Conservation (phyloP, 2,888 invertebrate species). For the Netelia virgata region DNA sequence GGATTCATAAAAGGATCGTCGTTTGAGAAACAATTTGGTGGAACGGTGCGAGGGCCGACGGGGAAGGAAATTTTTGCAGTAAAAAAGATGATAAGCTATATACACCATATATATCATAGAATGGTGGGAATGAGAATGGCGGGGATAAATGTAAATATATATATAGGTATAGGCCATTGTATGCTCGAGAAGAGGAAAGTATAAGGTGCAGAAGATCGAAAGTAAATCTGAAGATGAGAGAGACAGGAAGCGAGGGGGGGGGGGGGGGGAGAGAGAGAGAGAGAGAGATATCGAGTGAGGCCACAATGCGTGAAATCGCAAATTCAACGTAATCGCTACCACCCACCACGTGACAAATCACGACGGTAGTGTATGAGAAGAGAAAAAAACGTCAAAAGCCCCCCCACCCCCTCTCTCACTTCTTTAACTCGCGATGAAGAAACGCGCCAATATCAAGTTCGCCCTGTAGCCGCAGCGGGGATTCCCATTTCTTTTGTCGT, state of each 20-base stretch:
- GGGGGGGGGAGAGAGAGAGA: constrained; percentile 29
- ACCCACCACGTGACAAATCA: constrained; percentile 84
- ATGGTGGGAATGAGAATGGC: constrained; percentile 45
- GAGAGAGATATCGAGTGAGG: neutral
- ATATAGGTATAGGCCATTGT: neutral
- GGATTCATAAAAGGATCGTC: constrained; percentile 25
- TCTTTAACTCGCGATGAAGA: constrained; percentile 12
- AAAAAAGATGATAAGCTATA: neutral
- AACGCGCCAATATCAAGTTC: constrained; percentile 58
- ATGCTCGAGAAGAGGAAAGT: constrained; percentile 15
- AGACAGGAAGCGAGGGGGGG: too few relatives aligned
- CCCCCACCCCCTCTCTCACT: constrained; percentile 52
- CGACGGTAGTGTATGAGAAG: constrained; percentile 69
- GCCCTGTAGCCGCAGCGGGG: constrained; percentile 64
- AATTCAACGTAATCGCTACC: constrained; percentile 83
- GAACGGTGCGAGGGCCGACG: constrained; percentile 9
- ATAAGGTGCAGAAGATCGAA: constrained; percentile 48
- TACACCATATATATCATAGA: neutral
- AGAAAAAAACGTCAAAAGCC: constrained; percentile 75
- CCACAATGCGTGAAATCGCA: constrained; percentile 82
- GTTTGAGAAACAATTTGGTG: constrained; percentile 48
- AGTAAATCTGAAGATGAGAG: constrained; percentile 41
- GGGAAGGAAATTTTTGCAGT: neutral
- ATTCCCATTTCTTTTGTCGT: constrained; percentile 60
- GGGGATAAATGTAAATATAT: constrained; percentile 25